phyloP scores from a whole-genome alignment of 2,888 invertebrate genomes.

The Campoplex nolae region DNA sequence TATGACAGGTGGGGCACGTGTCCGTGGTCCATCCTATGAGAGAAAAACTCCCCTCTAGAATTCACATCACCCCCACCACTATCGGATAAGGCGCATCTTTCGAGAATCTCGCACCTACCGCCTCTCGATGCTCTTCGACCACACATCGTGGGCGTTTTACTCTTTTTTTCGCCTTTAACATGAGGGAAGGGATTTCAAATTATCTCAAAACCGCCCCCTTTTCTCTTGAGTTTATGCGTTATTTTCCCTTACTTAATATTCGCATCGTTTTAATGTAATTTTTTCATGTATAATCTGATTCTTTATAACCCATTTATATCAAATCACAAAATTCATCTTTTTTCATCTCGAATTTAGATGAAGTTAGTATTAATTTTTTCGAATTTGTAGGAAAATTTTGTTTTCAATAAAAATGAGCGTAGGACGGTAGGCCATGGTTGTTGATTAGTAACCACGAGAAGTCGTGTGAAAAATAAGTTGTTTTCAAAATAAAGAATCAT shows the following conservation, averaged over 20 bases:
- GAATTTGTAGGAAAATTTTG: too few relatives aligned
- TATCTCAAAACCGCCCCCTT: slow-evolving; percentile 21
- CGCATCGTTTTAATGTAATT: not conserved
- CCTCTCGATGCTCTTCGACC: slow-evolving; percentile 44
- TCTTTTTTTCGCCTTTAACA: slow-evolving; percentile 36
- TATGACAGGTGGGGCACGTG: slow-evolving; percentile 82
- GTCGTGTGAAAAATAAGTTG: too few relatives aligned
- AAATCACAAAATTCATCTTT: not conserved
- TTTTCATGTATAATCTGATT: not conserved
- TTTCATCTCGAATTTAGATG: not conserved
- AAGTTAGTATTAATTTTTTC: not conserved
- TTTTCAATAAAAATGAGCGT: too few relatives aligned
- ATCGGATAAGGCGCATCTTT: slow-evolving; percentile 62
- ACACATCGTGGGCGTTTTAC: slow-evolving; percentile 60
- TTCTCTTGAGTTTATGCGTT: not conserved
- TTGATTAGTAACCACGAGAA: too few relatives aligned
- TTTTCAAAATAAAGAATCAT: too few relatives aligned
- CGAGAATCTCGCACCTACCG: slow-evolving; percentile 60
- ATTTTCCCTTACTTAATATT: not conserved
- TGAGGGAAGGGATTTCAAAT: slow-evolving; percentile 53
- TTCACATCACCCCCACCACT: slow-evolving; percentile 50
- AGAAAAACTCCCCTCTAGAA: slow-evolving; percentile 75
- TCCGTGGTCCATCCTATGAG: slow-evolving; percentile 75
- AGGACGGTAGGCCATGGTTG: too few relatives aligned
- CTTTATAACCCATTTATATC: not conserved